Conservation (phyloP, 2,888 invertebrate species). For the Villa cingulata region DNA sequence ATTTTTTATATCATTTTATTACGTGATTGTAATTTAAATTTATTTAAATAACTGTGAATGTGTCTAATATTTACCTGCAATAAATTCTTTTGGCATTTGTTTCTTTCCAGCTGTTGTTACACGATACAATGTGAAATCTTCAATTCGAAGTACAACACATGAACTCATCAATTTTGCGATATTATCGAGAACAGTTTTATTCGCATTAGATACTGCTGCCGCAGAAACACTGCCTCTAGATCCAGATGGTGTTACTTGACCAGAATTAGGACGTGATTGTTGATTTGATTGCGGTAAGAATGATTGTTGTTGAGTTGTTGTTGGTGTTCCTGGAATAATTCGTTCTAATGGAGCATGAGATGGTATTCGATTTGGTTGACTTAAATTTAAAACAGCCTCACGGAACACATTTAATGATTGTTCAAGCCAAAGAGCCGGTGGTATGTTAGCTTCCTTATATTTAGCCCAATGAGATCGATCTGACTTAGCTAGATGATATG, state of each 20-base stretch:
- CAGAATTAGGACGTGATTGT: conserved; percentile 12
- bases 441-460: conserved; percentile 62
- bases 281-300: conserved; percentile 8
- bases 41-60: too few relatives aligned
- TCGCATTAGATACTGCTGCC: not conserved
- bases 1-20: not conserved
- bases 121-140: conserved; percentile 80
- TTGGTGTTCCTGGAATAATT: conserved; percentile 26
- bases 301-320: conserved; percentile 5
- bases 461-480: conserved; percentile 84
- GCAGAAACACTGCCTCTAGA: conserved; percentile 8
- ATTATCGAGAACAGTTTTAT: conserved; percentile 39
- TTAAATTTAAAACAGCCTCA: conserved; percentile 56
- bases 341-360: conserved; percentile 34
- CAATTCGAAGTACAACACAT: conserved; percentile 76
- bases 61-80: conserved; percentile 50
- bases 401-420: conserved; percentile 71
- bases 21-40: too few relatives aligned
- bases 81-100: conserved; percentile 64
- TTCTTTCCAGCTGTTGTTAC: conserved; percentile 65
- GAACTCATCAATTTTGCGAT: conserved; percentile 82
- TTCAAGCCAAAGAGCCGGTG: conserved; percentile 75
- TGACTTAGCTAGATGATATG: conserved; percentile 84
- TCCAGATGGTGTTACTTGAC: conserved; percentile 16
- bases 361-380: conserved; percentile 45